Evolutionary conservation across 1,140 invertebrate genomes (phyloP).

Genomic region (Neotoxoptera formosana): DNA sequence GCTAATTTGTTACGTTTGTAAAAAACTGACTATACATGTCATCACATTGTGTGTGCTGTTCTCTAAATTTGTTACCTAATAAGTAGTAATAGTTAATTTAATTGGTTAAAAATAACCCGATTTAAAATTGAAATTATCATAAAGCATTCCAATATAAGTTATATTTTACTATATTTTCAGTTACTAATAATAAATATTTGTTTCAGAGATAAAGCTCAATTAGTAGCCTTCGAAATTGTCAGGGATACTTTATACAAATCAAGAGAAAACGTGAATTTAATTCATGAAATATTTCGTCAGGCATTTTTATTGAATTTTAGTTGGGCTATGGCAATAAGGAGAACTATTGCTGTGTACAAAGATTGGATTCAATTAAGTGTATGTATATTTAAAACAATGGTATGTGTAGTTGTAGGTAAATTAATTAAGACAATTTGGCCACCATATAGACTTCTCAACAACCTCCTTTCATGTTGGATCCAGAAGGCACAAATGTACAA

Average conservation of each 20-base stretch:
- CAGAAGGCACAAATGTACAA: slow-evolving; percentile 67
- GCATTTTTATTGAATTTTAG: slow-evolving; percentile 90
- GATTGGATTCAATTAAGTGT: slow-evolving; percentile 95
- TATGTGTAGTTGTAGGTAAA: neutral
- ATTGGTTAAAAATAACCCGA: too few relatives aligned
- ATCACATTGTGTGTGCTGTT: neutral
- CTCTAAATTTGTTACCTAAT: neutral
- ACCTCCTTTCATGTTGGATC: slow-evolving; percentile 88
- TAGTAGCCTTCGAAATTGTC: slow-evolving; percentile 68
- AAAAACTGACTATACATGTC: neutral
- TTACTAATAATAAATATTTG: neutral
- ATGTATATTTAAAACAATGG: slow-evolving; percentile 60
- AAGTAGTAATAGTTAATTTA: neutral
- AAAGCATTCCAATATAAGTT: too few relatives aligned
- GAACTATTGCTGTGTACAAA: slow-evolving; percentile 92
- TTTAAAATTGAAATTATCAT: too few relatives aligned
- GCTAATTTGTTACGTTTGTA: neutral
- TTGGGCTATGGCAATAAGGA: slow-evolving; percentile 84
- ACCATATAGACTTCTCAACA: slow-evolving; percentile 70
- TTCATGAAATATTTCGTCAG: slow-evolving; percentile 93
- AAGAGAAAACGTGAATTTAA: slow-evolving; percentile 92
- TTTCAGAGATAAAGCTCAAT: slow-evolving; percentile 47
- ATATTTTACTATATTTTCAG: neutral
- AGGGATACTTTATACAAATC: slow-evolving; percentile 87
- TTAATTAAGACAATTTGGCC: neutral